A percentile compares a stretch with the other conserved stretches of the same genome.
Evolutionary conservation across 2,888 invertebrate species (phyloP).

Genomic region (Agrotis puta): DNA sequence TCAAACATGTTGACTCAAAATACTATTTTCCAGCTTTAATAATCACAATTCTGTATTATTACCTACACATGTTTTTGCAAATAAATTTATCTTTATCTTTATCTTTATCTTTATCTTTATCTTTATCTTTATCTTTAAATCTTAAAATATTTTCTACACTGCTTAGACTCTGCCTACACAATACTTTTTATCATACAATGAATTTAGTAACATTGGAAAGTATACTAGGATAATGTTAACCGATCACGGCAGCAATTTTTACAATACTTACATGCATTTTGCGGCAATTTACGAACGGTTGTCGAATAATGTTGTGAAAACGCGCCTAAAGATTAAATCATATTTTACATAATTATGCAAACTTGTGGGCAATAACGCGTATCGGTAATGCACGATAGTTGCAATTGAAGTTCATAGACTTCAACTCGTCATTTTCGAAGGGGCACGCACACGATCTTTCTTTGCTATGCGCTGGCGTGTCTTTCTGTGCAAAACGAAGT

Average conservation of each 20-base stretch:
- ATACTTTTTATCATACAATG: too few relatives aligned
- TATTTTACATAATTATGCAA: slow-evolving; percentile 59
- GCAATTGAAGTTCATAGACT: slow-evolving; percentile 75
- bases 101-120: too few relatives aligned
- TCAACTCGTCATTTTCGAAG: slow-evolving; percentile 35
- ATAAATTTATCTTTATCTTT: too few relatives aligned
- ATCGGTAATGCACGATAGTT: slow-evolving; percentile 66
- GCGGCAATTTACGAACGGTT: slow-evolving; percentile 7
- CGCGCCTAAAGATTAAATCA: slow-evolving; percentile 58
- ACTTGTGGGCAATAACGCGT: slow-evolving; percentile 65
- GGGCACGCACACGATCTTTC: slow-evolving; percentile 1
- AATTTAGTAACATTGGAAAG: not conserved
- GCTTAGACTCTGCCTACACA: not conserved
- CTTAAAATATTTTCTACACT: too few relatives aligned
- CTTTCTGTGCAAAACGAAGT: not conserved
- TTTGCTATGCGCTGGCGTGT: not conserved
- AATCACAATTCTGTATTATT: too few relatives aligned
- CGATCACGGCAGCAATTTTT: slow-evolving; percentile 6
- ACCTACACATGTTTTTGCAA: too few relatives aligned
- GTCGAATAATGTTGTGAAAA: slow-evolving; percentile 27
- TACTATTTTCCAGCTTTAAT: too few relatives aligned
- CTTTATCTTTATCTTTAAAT: too few relatives aligned
- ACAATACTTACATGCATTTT: not conserved
- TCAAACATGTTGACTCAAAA: too few relatives aligned
- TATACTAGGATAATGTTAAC: not conserved